Percentiles rank a stretch among this genome's conserved stretches.
phyloP scores from a whole-genome alignment of 30 jellyfish, hydroid and myxozoan species.

The Mastigias papua region DNA sequence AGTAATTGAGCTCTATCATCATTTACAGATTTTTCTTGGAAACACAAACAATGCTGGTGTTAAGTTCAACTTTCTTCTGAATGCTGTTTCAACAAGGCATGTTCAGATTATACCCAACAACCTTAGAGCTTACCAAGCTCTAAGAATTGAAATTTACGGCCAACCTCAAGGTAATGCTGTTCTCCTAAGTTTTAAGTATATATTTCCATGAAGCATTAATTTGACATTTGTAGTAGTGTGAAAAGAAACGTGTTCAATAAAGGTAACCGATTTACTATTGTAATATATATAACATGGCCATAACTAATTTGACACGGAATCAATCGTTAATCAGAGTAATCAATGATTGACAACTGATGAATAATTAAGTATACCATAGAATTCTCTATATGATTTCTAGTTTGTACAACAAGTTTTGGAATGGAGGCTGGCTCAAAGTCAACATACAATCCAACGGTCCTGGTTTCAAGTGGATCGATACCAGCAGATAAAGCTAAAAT shows the following conservation, averaged over 20 bases:
- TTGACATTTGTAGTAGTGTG: too few species aligned
- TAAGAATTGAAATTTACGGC: slow-evolving; percentile 52
- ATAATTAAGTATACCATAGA: too few species aligned
- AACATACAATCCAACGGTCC: slow-evolving; percentile 27
- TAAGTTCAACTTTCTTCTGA: slow-evolving; percentile 45
- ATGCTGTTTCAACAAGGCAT: slow-evolving; percentile 51
- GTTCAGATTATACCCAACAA: slow-evolving; percentile 17
- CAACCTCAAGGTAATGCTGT: slow-evolving; percentile 53
- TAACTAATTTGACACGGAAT: too few species aligned
- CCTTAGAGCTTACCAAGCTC: slow-evolving; percentile 4
- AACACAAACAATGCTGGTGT: slow-evolving; percentile 54
- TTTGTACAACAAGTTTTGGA: slow-evolving; percentile 53
- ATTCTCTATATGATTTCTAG: too few species aligned
- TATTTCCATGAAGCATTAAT: not conserved
- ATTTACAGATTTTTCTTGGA: slow-evolving; percentile 45
- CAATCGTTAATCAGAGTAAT: too few species aligned
- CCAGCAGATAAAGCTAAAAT: slow-evolving; percentile 28
- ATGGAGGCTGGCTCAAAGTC: slow-evolving; percentile 51
- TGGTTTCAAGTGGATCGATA: slow-evolving; percentile 38
- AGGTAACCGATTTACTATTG: too few species aligned
- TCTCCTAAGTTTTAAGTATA: too few species aligned
- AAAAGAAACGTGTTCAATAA: too few species aligned
- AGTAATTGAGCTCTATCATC: too few species aligned
- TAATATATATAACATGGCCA: too few species aligned
- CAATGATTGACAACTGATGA: too few species aligned